Percentiles rank a stretch among this genome's conserved stretches.
phyloP scores from a whole-genome alignment of 2,797 vertebrate species.

The Phrynocephalus vlangalii region DNA sequence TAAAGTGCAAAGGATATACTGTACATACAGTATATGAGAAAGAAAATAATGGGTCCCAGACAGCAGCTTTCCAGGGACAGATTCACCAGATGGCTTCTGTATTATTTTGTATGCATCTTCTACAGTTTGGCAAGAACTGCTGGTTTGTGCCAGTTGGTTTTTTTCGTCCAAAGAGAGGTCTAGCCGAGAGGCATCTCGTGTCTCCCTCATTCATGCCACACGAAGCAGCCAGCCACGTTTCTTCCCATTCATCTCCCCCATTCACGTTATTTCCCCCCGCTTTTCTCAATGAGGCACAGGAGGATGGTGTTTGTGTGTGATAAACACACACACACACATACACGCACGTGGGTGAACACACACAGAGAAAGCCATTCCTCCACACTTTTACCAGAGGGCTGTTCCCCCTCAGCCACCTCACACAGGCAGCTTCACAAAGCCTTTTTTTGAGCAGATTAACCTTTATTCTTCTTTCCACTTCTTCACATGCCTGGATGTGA shows the following conservation, averaged over 20 bases:
- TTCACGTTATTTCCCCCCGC: background rate
- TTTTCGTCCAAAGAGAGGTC: too few species aligned
- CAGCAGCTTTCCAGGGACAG: background rate
- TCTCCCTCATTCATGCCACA: background rate
- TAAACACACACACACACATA: too few species aligned
- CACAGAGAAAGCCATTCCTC: background rate
- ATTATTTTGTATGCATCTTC: background rate
- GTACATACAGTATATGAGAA: background rate
- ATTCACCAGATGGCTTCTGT: background rate
- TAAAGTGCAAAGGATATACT: background rate
- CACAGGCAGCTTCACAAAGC: background rate
- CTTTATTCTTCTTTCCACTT: background rate
- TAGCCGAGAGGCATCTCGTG: background rate
- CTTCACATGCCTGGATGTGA: background rate
- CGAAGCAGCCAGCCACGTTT: background rate
- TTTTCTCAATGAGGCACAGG: background rate
- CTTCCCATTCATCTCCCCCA: slow-evolving; percentile 13
- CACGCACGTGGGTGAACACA: too few species aligned
- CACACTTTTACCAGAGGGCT: background rate
- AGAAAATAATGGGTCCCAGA: background rate
- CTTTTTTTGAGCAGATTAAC: background rate
- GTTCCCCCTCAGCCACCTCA: background rate
- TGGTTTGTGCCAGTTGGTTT: too few species aligned
- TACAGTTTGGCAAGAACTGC: too few species aligned
- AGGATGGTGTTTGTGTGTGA: too few species aligned